Conservation (phyloP, 64 coral and sea anemone genomes). For the Catalaphyllia jardinei region DNA sequence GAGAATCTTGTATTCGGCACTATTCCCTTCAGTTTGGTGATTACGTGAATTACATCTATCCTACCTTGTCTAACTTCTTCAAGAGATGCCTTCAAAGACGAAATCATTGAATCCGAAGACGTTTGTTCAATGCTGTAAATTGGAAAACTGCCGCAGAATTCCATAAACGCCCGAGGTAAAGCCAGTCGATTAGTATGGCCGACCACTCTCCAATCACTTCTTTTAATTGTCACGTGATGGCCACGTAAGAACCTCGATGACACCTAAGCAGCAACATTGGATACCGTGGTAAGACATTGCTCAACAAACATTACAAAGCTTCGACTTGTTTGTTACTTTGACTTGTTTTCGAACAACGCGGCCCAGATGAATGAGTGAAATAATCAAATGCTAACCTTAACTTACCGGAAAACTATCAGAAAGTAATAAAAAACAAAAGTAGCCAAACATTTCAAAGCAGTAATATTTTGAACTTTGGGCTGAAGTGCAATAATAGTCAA, state of each 20-base stretch:
- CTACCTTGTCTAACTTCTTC: neutral
- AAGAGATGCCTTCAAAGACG: neutral
- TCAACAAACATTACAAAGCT: too few relatives aligned
- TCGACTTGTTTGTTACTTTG: too few relatives aligned
- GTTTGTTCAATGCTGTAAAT: neutral
- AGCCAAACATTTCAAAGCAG: too few relatives aligned
- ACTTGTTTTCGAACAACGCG: too few relatives aligned
- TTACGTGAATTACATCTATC: neutral
- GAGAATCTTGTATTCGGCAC: too few relatives aligned
- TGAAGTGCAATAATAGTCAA: too few relatives aligned
- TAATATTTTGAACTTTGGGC: too few relatives aligned
- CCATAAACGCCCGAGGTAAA: neutral
- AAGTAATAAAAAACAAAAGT: neutral
- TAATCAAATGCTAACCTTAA: too few relatives aligned
- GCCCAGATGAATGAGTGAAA: too few relatives aligned
- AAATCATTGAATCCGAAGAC: neutral
- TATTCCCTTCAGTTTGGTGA: neutral
- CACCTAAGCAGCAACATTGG: neutral
- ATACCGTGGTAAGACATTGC: too few relatives aligned
- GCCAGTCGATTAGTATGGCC: neutral
- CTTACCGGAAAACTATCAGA: neutral
- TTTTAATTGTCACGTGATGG: neutral
- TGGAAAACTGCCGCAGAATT: conserved; percentile 1
- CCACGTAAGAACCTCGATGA: neutral
- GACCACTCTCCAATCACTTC: neutral